A percentile compares a stretch with the other conserved stretches of the same genome.
Conservation (phyloP, 2,797 vertebrate genomes). For the Carcharodon carcharias region DNA sequence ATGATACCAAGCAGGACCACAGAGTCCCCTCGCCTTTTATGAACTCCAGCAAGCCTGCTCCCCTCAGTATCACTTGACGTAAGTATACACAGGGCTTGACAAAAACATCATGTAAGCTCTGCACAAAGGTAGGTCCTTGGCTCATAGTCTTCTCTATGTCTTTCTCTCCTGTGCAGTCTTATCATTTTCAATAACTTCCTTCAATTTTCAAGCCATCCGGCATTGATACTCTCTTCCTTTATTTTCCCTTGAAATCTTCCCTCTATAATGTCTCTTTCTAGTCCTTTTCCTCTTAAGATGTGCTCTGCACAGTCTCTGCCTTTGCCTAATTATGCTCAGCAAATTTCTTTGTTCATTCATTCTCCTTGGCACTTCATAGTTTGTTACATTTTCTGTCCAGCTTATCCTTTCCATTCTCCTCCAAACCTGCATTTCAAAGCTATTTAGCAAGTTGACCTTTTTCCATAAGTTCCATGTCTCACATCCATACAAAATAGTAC, state of each 20-base stretch:
- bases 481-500: not conserved
- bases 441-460: not conserved
- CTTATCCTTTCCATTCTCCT: not conserved
- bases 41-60: not conserved
- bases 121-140: too few species aligned
- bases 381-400: not conserved
- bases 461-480: not conserved
- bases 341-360: not conserved
- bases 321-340: not conserved
- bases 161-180: not conserved
- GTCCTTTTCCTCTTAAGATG: not conserved
- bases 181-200: not conserved
- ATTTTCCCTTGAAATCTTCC: not conserved
- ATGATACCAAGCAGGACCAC: not conserved
- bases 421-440: not conserved
- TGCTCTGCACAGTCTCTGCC: too few species aligned
- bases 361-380: not conserved
- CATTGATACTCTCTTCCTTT: not conserved
- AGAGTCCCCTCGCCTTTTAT: not conserved
- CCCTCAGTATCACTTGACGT: not conserved
- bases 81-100: not conserved
- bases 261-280: not conserved
- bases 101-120: not conserved
- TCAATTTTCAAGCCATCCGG: not conserved
- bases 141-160: not conserved